These are phyloP conservation scores for Picathartes gymnocephalus DNA, from an alignment of 2,113 vertebrate genomes.

Conservation along the genomic window DNA sequence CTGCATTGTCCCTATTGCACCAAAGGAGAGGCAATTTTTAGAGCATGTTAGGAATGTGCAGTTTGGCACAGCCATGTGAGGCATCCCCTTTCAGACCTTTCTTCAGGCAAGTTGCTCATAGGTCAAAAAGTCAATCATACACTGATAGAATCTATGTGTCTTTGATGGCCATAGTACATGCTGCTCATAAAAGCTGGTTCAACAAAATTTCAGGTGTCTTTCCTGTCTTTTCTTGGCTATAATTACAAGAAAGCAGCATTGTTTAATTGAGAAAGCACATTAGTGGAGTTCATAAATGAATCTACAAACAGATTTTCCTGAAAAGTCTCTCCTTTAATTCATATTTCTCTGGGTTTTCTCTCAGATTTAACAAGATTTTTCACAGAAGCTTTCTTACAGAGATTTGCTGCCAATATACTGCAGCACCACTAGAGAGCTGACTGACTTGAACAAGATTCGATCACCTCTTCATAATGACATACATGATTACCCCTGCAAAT, in stretches of 20 bases:
- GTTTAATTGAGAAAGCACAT: not conserved
- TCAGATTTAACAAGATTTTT: not conserved
- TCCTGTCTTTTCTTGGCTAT: not conserved
- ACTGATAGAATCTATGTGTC: not conserved
- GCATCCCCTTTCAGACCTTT: not conserved
- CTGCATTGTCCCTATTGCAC: not conserved
- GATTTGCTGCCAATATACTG: not conserved
- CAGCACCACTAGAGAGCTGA: not conserved
- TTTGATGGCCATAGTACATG: not conserved
- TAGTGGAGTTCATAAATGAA: not conserved
- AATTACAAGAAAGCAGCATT: not conserved
- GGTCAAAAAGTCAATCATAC: not conserved
- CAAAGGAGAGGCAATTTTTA: not conserved
- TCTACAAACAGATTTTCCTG: not conserved
- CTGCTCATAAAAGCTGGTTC: not conserved
- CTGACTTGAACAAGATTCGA: not conserved
- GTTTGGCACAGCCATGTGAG: not conserved
- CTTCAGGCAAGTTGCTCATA: not conserved
- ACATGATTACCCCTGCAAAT: not conserved
- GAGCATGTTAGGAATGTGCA: not conserved
- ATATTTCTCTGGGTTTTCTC: not conserved
- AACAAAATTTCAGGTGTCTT: not conserved
- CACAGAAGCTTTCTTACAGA: not conserved
- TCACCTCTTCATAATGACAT: not conserved
- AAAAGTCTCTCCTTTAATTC: not conserved